These are phyloP conservation scores for Metallyticus violacea DNA, from an alignment of 2,888 invertebrate species.

Conservation along the genomic window DNA sequence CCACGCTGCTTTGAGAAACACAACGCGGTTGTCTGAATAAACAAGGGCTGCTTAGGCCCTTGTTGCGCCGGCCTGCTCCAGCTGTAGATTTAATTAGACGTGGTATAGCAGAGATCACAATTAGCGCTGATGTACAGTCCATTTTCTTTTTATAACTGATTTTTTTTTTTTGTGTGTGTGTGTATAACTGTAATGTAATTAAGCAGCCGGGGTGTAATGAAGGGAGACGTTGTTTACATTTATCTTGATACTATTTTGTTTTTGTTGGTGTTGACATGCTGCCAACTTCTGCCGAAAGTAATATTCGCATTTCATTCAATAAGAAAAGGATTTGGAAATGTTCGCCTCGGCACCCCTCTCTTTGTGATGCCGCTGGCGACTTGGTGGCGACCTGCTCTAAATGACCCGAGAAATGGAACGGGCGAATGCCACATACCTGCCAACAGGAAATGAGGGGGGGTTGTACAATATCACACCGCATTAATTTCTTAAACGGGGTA, in stretches of 20 bases:
- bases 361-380: not conserved
- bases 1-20: no score
- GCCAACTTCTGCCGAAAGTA: no score
- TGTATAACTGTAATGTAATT: not conserved
- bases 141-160: not conserved
- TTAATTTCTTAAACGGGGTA: no score
- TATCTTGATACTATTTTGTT: not conserved
- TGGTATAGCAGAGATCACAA: not conserved
- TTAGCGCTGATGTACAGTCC: not conserved
- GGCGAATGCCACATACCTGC: no score
- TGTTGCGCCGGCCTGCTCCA: not conserved
- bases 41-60: not conserved
- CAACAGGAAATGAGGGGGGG: no score
- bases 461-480: no score
- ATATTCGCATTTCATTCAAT: not conserved
- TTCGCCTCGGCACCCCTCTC: no score
- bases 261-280: not conserved
- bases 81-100: not conserved
- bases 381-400: slow-evolving; percentile 1
- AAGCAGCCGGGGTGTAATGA: not conserved
- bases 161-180: no score
- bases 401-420: slow-evolving; percentile 9
- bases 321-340: no score
- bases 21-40: no score
- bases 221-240: not conserved